Percentiles rank a stretch among this genome's conserved stretches.
phyloP scores from a whole-genome alignment of 2,888 invertebrate species.

The Drosophila anomelani region DNA sequence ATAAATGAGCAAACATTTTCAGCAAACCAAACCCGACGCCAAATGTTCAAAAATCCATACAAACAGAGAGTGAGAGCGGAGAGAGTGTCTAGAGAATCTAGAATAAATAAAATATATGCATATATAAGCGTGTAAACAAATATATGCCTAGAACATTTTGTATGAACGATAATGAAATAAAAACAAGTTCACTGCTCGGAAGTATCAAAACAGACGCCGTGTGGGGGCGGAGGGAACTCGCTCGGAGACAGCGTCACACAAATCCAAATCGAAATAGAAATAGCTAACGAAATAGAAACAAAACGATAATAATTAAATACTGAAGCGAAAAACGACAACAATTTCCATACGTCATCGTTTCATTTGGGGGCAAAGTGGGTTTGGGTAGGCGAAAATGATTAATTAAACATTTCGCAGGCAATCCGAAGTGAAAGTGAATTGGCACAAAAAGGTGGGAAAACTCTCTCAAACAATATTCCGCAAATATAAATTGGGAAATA shows the following conservation, averaged over 20 bases:
- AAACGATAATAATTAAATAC: conserved; percentile 44
- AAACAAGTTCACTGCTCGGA: conserved; percentile 74
- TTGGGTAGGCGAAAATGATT: conserved; percentile 52
- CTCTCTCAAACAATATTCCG: background rate
- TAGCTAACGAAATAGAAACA: conserved; percentile 38
- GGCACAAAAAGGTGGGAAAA: conserved; percentile 8
- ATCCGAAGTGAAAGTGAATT: conserved; percentile 10
- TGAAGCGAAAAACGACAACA: conserved; percentile 34
- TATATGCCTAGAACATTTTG: conserved; percentile 35
- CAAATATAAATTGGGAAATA: background rate
- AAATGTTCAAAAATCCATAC: conserved; percentile 33
- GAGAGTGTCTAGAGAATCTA: conserved; percentile 14
- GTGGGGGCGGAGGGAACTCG: conserved; percentile 7
- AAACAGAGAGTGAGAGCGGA: conserved; percentile 16
- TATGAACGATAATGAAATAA: conserved; percentile 62
- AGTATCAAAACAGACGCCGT: conserved; percentile 52
- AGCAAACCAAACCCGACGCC: conserved; percentile 28
- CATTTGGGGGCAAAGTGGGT: conserved; percentile 21
- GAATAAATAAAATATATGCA: conserved; percentile 35
- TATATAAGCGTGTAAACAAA: conserved; percentile 34
- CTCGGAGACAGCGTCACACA: conserved; percentile 43
- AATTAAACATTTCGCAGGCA: conserved; percentile 45
- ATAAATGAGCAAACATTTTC: conserved; percentile 63
- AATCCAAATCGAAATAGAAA: conserved; percentile 46
- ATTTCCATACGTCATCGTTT: conserved; percentile 56